phyloP scores from a whole-genome alignment of 1,140 invertebrate species.

The Drosophila tropicalis region DNA sequence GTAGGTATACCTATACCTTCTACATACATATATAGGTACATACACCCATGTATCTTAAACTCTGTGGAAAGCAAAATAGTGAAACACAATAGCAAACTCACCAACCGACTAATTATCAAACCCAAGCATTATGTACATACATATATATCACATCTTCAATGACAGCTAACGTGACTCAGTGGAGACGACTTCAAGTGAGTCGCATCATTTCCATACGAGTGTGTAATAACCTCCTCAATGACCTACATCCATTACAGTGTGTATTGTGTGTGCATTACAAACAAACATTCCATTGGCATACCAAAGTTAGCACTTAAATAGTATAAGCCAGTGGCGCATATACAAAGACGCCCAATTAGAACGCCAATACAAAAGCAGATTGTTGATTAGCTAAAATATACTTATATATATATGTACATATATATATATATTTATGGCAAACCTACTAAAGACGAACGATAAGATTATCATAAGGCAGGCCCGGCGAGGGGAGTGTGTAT shows the following conservation, averaged over 20 bases:
- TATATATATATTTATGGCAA: constrained; percentile 36
- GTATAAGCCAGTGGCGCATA: constrained; percentile 27
- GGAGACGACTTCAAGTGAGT: constrained; percentile 23
- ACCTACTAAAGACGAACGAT: constrained; percentile 26
- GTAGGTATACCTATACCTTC: not conserved
- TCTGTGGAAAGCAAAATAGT: not conserved
- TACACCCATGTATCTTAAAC: not conserved
- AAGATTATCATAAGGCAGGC: constrained; percentile 33
- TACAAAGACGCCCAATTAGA: constrained; percentile 32
- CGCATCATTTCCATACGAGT: constrained; percentile 39
- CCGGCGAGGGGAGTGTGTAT: constrained; percentile 30
- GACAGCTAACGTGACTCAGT: constrained; percentile 47
- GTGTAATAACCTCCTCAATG: constrained; percentile 57
- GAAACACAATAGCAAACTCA: constrained; percentile 35
- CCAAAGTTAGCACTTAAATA: constrained; percentile 50
- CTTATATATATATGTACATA: not conserved
- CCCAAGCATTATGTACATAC: constrained; percentile 3
- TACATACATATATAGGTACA: not conserved
- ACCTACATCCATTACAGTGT: constrained; percentile 54
- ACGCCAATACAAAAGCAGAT: constrained; percentile 31
- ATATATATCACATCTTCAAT: constrained; percentile 55
- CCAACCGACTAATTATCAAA: constrained; percentile 2
- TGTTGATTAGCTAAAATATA: constrained; percentile 47
- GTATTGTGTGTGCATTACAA: constrained; percentile 4
- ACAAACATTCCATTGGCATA: constrained; percentile 34